Base-by-base conservation (phyloP, 2,888 invertebrate species). In the Cabera pusaria region DNA sequence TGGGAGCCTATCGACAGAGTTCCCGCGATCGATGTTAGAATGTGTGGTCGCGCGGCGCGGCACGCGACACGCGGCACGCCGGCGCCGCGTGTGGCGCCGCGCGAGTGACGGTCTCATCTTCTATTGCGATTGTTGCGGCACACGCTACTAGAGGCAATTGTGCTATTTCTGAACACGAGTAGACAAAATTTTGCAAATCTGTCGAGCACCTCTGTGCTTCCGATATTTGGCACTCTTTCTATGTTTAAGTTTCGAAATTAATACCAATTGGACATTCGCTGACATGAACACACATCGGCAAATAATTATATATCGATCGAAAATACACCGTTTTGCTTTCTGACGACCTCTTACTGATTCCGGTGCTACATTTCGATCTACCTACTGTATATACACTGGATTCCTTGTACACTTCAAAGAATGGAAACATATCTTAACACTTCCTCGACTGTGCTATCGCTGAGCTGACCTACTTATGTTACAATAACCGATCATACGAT, bases 121-220 rank as follows among this genome's bases (percentile, higher is more conserved):
- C 57, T 58, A 52, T 55, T 52, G 50, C 48, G 39, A 56, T 52
- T 61, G 52, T 64, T 64, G 58, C 48, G 59, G 70, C 77, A 72
- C 73, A 67, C 64, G 73, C 74, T 57, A 65, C 59, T 69, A 72
- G 68, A 61, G 49, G 63, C 62, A 61, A 62, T 61, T 68, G 76
- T 65, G 71, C 79, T 72, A 59, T 68, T 71, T 72, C 68, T 59
- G 60, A 71, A 69, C 81, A 80, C 83, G 63, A 53, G 76, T 86
- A 85, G 83, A 69, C 83, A 80, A 62, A 79, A 80, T 75, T 79
- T 72, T 70, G 77, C 78, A 78, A 74, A 72, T 69, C 80, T 82
- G 60, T 78, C 76, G 69, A 85, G 83, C 85, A 86, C 87, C 81
- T 72, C 82, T 84, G 87, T 86, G 86, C 87, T 87, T 87, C 59